These are phyloP conservation scores for Pantherophis alleghaniensis DNA, from an alignment of 2,797 vertebrate species.

Conservation along the genomic window DNA sequence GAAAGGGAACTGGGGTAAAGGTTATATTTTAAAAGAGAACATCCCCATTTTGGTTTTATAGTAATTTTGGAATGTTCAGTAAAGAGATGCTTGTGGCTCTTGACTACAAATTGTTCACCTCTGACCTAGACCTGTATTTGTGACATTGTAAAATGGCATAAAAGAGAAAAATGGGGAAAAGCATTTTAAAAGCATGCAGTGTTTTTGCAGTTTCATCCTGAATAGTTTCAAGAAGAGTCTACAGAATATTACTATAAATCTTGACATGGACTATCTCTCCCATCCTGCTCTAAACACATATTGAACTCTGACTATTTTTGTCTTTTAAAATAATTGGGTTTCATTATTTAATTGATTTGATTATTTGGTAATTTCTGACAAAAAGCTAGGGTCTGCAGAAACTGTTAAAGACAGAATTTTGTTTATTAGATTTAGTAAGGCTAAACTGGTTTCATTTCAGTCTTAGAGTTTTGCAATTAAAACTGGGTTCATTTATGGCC, in stretches of 20 bases:
- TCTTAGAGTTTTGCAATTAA: background rate
- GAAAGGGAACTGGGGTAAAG: background rate
- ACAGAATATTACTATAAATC: background rate
- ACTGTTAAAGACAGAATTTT: background rate
- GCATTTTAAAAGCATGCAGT: background rate
- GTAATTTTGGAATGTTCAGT: background rate
- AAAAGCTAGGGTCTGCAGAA: background rate
- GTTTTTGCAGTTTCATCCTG: background rate
- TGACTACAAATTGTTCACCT: background rate
- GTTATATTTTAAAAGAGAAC: background rate
- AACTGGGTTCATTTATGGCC: background rate
- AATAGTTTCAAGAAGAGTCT: background rate
- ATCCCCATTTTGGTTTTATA: background rate
- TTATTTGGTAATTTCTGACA: background rate
- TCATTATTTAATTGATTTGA: background rate
- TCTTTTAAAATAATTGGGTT: background rate
- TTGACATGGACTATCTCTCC: background rate
- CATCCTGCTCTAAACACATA: background rate
- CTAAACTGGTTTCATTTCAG: background rate
- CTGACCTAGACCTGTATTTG: background rate
- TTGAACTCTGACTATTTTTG: background rate
- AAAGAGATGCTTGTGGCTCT: background rate
- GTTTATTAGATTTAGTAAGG: background rate
- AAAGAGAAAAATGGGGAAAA: background rate
- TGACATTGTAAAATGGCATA: background rate